These are phyloP conservation scores for Panagrolaimus sp. DNA, from an alignment of 1,140 invertebrate genomes.

Conservation along the genomic window DNA sequence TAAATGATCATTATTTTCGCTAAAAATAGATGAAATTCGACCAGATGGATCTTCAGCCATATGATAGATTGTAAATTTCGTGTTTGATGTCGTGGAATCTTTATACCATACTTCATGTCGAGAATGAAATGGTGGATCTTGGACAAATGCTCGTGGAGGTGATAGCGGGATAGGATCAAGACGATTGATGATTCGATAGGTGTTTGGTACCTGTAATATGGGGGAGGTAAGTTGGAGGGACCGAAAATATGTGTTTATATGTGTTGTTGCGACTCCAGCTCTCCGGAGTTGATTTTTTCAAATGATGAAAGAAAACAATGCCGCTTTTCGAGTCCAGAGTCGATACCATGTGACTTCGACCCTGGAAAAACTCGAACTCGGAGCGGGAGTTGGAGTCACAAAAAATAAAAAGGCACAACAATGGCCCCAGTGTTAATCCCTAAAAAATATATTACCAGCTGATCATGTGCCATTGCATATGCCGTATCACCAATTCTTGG, in stretches of 20 bases:
- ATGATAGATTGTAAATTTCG: slow-evolving; percentile 6
- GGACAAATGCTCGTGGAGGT: background rate
- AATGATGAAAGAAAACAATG: no score
- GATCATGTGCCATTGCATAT: background rate
- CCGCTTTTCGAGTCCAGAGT: no score
- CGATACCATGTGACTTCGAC: no score
- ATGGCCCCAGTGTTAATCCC: no score
- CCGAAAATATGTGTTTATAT: no score
- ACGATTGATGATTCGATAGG: background rate
- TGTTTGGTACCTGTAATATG: background rate
- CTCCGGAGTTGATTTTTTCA: no score
- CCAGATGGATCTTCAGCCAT: slow-evolving; percentile 11
- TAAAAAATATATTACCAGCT: background rate
- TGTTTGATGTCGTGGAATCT: background rate
- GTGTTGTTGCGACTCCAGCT: no score
- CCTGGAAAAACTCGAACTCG: no score
- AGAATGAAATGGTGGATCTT: background rate
- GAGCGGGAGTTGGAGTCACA: no score
- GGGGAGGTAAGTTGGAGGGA: no score
- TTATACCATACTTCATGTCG: slow-evolving; percentile 4
- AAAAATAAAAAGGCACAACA: no score
- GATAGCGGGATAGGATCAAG: background rate
- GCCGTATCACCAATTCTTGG: background rate
- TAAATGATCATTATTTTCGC: background rate
- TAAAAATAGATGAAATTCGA: background rate